These are phyloP conservation scores for Enteromius afrohamiltoni DNA, from an alignment of 2,797 vertebrate species.

Conservation along the genomic window DNA sequence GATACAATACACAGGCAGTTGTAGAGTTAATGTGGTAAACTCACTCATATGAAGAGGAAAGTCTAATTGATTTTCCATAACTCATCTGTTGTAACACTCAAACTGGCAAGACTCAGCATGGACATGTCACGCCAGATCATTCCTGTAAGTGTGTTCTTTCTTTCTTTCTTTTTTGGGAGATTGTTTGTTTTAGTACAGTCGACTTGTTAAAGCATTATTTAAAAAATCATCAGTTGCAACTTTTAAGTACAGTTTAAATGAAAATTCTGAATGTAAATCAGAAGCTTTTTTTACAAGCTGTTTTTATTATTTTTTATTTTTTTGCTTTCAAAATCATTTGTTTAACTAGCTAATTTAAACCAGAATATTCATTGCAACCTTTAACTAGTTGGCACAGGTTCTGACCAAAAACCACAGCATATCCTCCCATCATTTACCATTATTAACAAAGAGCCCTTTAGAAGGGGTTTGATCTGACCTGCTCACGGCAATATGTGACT, in stretches of 20 bases:
- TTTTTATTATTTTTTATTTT: background rate
- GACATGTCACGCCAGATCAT: slow-evolving; percentile 22
- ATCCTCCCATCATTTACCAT: background rate
- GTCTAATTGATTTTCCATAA: slow-evolving; percentile 36
- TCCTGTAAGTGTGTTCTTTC: slow-evolving; percentile 38
- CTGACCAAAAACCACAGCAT: slow-evolving; percentile 14
- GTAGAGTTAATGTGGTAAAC: slow-evolving; percentile 28
- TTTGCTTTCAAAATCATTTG: background rate
- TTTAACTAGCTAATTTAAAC: background rate
- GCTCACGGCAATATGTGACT: slow-evolving; percentile 16
- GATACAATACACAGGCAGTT: slow-evolving; percentile 11
- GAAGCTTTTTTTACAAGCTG: background rate
- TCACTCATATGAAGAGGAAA: background rate
- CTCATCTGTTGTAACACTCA: slow-evolving; percentile 25
- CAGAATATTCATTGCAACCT: slow-evolving; percentile 3
- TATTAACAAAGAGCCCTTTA: slow-evolving; percentile 2
- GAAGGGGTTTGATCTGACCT: slow-evolving; percentile 30
- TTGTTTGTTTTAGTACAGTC: slow-evolving; percentile 10
- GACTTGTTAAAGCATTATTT: background rate
- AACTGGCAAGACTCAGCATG: slow-evolving; percentile 1
- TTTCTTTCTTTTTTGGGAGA: slow-evolving; percentile 4
- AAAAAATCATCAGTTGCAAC: background rate
- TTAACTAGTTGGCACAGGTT: background rate
- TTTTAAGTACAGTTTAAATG: background rate
- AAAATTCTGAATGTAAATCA: background rate